phyloP scores from a whole-genome alignment of 2,113 vertebrate genomes.

The Microcebus murinus region DNA sequence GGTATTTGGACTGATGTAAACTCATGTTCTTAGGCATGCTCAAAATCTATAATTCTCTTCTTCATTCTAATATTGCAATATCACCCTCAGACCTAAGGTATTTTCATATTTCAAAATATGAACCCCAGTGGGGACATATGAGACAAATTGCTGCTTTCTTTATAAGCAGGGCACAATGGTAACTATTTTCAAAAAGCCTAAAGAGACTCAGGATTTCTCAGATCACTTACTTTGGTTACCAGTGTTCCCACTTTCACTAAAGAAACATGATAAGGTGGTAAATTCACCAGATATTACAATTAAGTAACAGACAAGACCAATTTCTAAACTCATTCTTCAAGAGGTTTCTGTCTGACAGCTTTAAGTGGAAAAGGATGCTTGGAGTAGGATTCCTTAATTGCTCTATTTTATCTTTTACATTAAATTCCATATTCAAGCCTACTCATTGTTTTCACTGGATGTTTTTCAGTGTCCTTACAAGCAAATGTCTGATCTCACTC shows the following conservation, averaged over 20 bases:
- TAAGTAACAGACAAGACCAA: conserved; percentile 22
- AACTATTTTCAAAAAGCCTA: conserved; percentile 39
- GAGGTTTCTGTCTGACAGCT: conserved; percentile 15
- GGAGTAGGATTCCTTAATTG: neutral
- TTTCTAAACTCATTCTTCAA: conserved; percentile 52
- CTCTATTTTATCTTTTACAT: conserved; percentile 43
- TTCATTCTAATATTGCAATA: conserved; percentile 25
- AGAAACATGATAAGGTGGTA: neutral
- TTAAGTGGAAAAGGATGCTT: conserved; percentile 40
- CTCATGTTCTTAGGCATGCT: neutral
- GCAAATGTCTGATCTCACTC: conserved; percentile 22
- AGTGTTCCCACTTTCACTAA: conserved; percentile 15
- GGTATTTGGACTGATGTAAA: neutral
- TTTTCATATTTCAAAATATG: conserved; percentile 48
- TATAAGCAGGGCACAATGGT: neutral
- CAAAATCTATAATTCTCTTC: conserved; percentile 32
- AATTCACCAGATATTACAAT: conserved; percentile 45
- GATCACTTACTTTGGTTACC: neutral
- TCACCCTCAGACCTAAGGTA: neutral
- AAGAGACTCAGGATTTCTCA: conserved; percentile 9
- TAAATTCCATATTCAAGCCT: neutral
- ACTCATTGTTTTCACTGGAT: conserved; percentile 21
- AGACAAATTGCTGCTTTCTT: conserved; percentile 30
- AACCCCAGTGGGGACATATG: neutral
- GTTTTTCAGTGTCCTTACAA: conserved; percentile 44